Conservation (phyloP, 2,113 vertebrate species). For the Tor tambroides region DNA sequence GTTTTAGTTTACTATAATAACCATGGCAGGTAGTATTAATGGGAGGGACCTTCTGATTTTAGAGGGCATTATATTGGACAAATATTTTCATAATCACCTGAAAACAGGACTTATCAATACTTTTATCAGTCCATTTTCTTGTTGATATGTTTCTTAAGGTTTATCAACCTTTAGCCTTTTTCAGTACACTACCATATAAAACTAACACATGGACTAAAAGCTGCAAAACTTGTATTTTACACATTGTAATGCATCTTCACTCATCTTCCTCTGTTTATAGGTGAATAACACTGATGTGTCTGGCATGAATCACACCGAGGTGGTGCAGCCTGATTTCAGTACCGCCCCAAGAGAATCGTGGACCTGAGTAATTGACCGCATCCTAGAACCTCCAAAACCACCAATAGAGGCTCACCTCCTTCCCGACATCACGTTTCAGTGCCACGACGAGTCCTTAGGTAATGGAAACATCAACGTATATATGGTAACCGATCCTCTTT, state of each 20-base stretch:
- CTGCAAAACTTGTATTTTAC: not conserved
- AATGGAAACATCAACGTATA: constrained; percentile 57
- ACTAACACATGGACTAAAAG: not conserved
- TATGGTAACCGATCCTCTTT: not conserved
- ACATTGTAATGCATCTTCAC: not conserved
- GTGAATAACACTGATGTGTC: constrained; percentile 92
- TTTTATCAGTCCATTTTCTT: not conserved
- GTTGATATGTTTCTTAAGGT: not conserved
- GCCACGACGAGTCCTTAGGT: constrained; percentile 85
- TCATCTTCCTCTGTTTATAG: constrained; percentile 66
- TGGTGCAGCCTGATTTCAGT: constrained; percentile 91
- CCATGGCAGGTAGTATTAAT: too few species aligned
- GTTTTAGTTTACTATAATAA: too few species aligned
- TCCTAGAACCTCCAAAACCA: constrained; percentile 86
- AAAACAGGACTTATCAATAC: not conserved
- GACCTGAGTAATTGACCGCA: constrained; percentile 87
- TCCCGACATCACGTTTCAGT: constrained; percentile 85
- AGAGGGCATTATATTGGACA: not conserved
- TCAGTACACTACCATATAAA: not conserved
- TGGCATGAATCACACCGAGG: constrained; percentile 92
- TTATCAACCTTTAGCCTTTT: too few species aligned
- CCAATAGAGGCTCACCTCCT: constrained; percentile 86
- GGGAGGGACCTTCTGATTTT: too few species aligned
- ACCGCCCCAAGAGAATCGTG: constrained; percentile 87
- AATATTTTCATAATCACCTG: not conserved